Conservation (phyloP, 2,797 vertebrate species). For the Gallinago solitaria region DNA sequence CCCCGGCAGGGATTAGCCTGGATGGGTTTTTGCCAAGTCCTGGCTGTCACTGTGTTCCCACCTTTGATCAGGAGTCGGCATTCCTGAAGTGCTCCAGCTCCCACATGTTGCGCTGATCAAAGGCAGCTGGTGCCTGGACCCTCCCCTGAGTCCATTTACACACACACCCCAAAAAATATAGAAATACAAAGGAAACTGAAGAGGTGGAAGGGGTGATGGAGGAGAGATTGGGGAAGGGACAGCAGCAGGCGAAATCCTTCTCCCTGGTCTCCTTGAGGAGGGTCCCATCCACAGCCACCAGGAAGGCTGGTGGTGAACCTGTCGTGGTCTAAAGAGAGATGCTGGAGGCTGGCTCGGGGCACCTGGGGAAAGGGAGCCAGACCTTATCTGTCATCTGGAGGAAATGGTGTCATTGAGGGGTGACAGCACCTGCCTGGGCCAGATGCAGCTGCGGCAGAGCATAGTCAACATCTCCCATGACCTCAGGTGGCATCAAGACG, state of each 20-base stretch:
- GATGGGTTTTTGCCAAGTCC: constrained; percentile 64
- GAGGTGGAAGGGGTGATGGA: neutral
- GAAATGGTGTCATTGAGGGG: neutral
- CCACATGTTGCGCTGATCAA: constrained; percentile 81
- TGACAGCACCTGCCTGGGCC: neutral
- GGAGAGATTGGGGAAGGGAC: neutral
- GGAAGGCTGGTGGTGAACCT: neutral
- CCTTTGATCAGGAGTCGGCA: constrained; percentile 80
- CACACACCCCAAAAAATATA: neutral
- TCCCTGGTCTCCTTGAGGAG: neutral
- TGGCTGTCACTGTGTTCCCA: constrained; percentile 74
- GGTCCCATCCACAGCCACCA: neutral
- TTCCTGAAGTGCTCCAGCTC: constrained; percentile 74
- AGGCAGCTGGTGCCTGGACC: constrained; percentile 79
- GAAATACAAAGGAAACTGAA: constrained; percentile 7
- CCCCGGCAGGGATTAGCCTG: neutral
- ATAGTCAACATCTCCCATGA: neutral
- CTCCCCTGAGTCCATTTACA: constrained; percentile 55
- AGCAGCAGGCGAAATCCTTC: neutral
- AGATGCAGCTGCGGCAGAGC: neutral
- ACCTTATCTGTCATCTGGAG: neutral
- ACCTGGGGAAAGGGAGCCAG: neutral
- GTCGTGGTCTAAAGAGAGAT: neutral
- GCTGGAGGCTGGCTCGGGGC: neutral
- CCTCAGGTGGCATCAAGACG: neutral